Conservation (phyloP, 2,797 vertebrate genomes). For the Denticeps clupeoides region DNA sequence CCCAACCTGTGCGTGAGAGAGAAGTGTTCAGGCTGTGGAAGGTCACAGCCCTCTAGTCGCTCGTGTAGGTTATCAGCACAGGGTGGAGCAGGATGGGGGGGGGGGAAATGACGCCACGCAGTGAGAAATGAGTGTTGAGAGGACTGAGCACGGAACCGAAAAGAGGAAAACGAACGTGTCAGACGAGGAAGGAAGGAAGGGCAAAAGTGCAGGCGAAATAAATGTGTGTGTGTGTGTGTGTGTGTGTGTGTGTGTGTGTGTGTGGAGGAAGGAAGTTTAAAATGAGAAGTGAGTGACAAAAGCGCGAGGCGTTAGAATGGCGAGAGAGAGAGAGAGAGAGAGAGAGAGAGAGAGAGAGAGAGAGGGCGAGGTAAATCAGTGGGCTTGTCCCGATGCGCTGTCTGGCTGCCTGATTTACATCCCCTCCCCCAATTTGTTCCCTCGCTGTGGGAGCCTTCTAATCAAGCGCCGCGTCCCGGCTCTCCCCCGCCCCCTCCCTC, state of each 20-base stretch:
- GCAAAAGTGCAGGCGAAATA: too few relatives aligned
- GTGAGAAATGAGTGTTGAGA: too few relatives aligned
- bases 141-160: neutral
- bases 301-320: neutral
- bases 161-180: slow-evolving; percentile 2
- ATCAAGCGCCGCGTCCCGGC: slow-evolving; percentile 20
- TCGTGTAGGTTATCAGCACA: too few relatives aligned
- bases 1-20: too few relatives aligned
- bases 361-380: slow-evolving; percentile 21
- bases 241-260: slow-evolving; percentile 20
- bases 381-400: slow-evolving; percentile 23
- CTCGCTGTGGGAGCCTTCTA: slow-evolving; percentile 29
- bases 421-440: slow-evolving; percentile 27
- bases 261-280: neutral
- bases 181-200: neutral
- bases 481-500: neutral
- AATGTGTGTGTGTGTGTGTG: slow-evolving; percentile 4
- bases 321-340: slow-evolving; percentile 5
- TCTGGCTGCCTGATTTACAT: slow-evolving; percentile 29
- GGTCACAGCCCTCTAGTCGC: too few relatives aligned
- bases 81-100: neutral
- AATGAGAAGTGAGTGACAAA: neutral
- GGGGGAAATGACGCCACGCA: neutral
- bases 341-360: slow-evolving; percentile 7
- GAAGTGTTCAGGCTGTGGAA: neutral